Percentiles rank a stretch among this genome's conserved stretches.
These are phyloP conservation scores for Ramphastos sulfuratus DNA, from an alignment of 2,113 vertebrate species.

Conservation along the genomic window DNA sequence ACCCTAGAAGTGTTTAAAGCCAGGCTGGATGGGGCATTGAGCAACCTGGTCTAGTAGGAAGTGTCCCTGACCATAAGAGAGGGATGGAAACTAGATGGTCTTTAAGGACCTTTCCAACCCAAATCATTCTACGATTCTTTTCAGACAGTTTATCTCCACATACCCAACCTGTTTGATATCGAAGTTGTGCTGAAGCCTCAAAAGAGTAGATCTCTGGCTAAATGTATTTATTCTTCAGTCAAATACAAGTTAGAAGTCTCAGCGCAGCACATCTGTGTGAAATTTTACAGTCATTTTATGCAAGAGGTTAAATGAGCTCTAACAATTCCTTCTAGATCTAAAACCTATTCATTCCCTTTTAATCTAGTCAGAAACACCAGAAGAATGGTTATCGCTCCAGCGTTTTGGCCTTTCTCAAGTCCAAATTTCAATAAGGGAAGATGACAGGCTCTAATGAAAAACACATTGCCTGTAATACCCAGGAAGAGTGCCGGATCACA, in stretches of 20 bases:
- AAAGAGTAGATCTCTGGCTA: background rate
- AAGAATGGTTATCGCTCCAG: background rate
- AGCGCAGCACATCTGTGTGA: background rate
- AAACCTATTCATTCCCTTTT: constrained; percentile 22
- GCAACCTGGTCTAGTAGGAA: no score
- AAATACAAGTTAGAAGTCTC: background rate
- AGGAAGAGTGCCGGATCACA: background rate
- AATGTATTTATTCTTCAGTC: constrained; percentile 25
- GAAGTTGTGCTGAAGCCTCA: background rate
- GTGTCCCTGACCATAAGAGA: no score
- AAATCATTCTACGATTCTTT: background rate
- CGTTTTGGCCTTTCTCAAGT: constrained; percentile 9
- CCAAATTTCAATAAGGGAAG: constrained; percentile 15
- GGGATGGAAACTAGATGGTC: no score
- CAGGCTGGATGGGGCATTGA: no score
- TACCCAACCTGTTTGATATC: constrained; percentile 9
- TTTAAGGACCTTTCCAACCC: no score
- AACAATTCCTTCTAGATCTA: background rate
- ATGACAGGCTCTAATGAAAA: constrained; percentile 22
- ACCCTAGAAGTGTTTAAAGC: no score
- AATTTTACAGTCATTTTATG: constrained; percentile 18
- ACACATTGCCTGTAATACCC: background rate
- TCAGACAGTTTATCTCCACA: background rate
- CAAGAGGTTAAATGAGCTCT: constrained; percentile 40
- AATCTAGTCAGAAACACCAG: background rate